These are phyloP conservation scores for Carettochelys insculpta DNA, from an alignment of 2,113 vertebrate genomes.

Conservation along the genomic window DNA sequence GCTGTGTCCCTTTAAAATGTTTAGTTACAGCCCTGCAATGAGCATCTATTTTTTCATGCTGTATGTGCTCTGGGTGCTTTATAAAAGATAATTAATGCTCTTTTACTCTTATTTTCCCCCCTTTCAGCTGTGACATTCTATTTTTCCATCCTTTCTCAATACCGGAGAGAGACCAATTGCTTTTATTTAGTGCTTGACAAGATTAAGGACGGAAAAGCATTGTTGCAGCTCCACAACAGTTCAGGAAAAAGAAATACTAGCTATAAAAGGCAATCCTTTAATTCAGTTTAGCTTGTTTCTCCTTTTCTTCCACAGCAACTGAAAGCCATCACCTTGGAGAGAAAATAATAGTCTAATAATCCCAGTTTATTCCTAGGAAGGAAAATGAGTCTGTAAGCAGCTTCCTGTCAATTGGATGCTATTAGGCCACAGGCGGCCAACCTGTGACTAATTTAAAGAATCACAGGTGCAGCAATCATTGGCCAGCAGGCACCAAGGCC, in stretches of 20 bases:
- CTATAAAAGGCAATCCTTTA: constrained; percentile 62
- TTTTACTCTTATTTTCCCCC: neutral
- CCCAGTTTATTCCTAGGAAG: constrained; percentile 37
- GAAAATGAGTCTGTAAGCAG: constrained; percentile 16
- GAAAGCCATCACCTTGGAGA: neutral
- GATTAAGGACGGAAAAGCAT: constrained; percentile 35
- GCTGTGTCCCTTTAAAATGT: neutral
- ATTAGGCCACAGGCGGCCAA: constrained; percentile 20
- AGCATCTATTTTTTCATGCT: neutral
- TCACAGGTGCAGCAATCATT: neutral
- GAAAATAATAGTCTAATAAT: constrained; percentile 48
- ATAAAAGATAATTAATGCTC: neutral
- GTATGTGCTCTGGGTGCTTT: neutral
- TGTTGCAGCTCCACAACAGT: constrained; percentile 19
- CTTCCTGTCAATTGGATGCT: constrained; percentile 33
- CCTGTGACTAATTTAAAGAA: constrained; percentile 5
- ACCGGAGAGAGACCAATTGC: neutral
- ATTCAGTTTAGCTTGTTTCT: constrained; percentile 53
- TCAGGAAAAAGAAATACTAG: constrained; percentile 33
- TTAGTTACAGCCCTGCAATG: neutral
- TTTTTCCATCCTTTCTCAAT: constrained; percentile 10
- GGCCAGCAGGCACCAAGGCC: constrained; percentile 3
- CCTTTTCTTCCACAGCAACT: constrained; percentile 37
- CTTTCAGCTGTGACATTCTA: neutral
- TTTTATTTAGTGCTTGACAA: constrained; percentile 16